These are phyloP conservation scores for Thera obeliscata DNA, from an alignment of 2,888 invertebrate species.

Conservation along the genomic window DNA sequence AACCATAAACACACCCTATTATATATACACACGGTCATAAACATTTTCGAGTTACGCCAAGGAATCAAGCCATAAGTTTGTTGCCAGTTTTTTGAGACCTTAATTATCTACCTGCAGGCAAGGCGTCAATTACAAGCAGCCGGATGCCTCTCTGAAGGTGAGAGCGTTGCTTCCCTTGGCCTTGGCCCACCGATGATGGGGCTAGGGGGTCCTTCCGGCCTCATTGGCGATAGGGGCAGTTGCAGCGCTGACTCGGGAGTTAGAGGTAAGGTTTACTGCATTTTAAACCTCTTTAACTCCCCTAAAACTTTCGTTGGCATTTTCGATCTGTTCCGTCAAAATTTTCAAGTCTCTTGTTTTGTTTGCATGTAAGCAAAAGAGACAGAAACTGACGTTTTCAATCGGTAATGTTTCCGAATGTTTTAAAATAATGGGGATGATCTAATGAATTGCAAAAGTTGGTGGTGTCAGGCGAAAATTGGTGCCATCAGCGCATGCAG, in stretches of 20 bases:
- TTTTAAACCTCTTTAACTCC: not conserved
- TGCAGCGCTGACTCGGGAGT: constrained; percentile 95
- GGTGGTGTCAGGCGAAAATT: not conserved
- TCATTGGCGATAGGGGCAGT: constrained; percentile 89
- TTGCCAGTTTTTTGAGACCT: too few relatives aligned
- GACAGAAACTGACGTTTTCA: too few relatives aligned
- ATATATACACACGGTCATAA: too few relatives aligned
- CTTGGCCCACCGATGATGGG: constrained; percentile 86
- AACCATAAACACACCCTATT: too few relatives aligned
- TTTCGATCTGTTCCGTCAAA: too few relatives aligned
- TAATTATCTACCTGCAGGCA: constrained; percentile 72
- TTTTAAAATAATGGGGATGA: not conserved
- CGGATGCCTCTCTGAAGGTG: constrained; percentile 93
- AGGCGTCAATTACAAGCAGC: constrained; percentile 90
- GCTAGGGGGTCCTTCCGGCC: constrained; percentile 78
- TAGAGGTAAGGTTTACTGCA: constrained; percentile 76
- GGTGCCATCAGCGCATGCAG: constrained; percentile 1
- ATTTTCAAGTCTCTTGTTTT: too few relatives aligned
- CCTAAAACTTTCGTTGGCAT: not conserved
- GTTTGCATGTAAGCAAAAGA: too few relatives aligned
- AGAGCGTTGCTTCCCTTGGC: constrained; percentile 90
- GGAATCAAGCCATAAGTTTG: too few relatives aligned
- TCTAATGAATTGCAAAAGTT: not conserved
- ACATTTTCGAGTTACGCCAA: too few relatives aligned
- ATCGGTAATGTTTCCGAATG: too few relatives aligned